Evolutionary conservation across 2,888 invertebrate species (phyloP), one percentile per base, ranked within the genome.

Genomic region (Psylliodes chrysocephalus): DNA sequence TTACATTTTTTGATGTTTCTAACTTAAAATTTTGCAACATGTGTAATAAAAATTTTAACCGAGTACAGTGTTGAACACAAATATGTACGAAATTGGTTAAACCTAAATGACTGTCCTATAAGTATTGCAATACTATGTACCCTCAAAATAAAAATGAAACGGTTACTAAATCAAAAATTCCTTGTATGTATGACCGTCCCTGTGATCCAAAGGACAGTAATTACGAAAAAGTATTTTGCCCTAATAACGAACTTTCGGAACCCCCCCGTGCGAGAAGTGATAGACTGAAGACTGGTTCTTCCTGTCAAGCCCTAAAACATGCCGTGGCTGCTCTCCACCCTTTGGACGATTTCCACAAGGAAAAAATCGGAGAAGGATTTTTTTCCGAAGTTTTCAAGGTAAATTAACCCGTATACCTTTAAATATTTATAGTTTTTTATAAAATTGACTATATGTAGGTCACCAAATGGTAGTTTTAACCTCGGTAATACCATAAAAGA

Each of bases 381-480:
- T 98, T 97, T 86, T 97, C 97, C 2, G 95, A 96, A 86, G 97
- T 98, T 68, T 97, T 93, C 85, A 97, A 97, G 93, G 98, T 97
- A 85, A 87, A 89, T 64, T 25, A 15, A n/a, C 18, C 30, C 8
- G 14, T 47, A 12, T 35, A 15, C 19, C n/a, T 19, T 33, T 33
- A 12, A 40, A 52, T 40, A 52, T 22, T 44, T 18, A 19, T 28
- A 7, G 18, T 49, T 56, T 68, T 63, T 60, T 49, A 33, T 35
- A 25, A 68, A 60, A 40, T 38, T 33, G 2, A 38, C 51, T 18
- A 52, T 59, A 72, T 66, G 68, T 73, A 62, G 72, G 72, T 70
- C 70, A 70, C 30, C 57, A 60, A 60, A 68, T 65, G 63, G 25
- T 66, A 56, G 57, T 54, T 57, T 65, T 69, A 71, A 69, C 71